These are phyloP conservation scores for Zaprionus camerounensis DNA, from an alignment of 1,140 invertebrate genomes.

Conservation along the genomic window DNA sequence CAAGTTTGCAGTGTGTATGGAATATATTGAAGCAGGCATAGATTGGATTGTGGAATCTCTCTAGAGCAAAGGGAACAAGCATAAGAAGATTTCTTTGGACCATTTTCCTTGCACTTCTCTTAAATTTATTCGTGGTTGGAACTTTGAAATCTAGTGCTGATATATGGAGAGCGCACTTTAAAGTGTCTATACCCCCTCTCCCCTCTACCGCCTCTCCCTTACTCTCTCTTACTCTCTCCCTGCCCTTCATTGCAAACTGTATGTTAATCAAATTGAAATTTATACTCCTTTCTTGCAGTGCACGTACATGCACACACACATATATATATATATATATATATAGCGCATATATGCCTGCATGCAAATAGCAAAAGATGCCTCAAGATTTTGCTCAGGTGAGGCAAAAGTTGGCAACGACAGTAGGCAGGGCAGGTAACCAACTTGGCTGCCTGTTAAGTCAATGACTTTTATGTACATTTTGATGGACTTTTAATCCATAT, in stretches of 20 bases:
- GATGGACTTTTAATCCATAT: constrained; percentile 80
- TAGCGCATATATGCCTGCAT: constrained; percentile 27
- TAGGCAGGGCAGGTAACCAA: constrained; percentile 2
- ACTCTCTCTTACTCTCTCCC: not conserved
- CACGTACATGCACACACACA: not conserved
- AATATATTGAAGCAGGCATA: not conserved
- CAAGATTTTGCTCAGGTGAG: constrained; percentile 64
- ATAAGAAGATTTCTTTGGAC: too few relatives aligned
- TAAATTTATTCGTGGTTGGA: not conserved
- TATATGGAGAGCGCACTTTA: not conserved
- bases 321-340: not conserved
- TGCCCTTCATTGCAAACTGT: not conserved
- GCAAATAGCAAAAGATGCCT: constrained; percentile 64
- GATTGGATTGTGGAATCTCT: not conserved
- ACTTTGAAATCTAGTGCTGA: not conserved
- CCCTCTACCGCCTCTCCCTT: not conserved
- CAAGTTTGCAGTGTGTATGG: not conserved
- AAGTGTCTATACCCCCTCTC: too few relatives aligned
- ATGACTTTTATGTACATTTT: constrained; percentile 83
- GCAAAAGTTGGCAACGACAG: constrained; percentile 38
- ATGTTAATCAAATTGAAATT: constrained; percentile 2
- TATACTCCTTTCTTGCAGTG: constrained; percentile 3
- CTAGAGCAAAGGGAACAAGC: too few relatives aligned
- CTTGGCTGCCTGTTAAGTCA: constrained; percentile 69
- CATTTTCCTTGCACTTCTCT: not conserved